Evolutionary conservation across 2,797 vertebrate species (phyloP).

Genomic region (Rhyacichthys aspro): DNA sequence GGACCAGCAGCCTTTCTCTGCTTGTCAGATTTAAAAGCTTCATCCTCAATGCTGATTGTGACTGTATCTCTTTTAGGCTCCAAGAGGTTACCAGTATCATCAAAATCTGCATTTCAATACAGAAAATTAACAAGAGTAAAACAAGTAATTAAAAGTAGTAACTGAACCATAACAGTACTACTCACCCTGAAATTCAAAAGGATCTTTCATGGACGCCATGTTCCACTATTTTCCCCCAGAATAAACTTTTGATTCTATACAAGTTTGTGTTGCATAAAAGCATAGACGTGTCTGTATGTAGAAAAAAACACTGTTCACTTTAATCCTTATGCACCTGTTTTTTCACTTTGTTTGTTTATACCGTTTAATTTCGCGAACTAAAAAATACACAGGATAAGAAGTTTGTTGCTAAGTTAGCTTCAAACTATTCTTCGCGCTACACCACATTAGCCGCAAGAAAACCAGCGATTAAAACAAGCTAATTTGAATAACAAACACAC

Average conservation of each 20-base stretch:
- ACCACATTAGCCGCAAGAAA: slow-evolving; percentile 1
- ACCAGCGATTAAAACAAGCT: not conserved
- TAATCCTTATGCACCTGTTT: no score
- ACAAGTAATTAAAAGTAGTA: not conserved
- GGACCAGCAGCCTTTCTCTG: slow-evolving; percentile 65
- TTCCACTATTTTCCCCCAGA: slow-evolving; percentile 7
- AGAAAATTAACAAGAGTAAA: not conserved
- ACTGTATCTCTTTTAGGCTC: slow-evolving; percentile 80
- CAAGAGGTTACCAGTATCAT: slow-evolving; percentile 81
- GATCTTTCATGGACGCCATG: slow-evolving; percentile 86
- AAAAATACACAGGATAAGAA: not conserved
- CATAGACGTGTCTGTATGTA: slow-evolving; percentile 9
- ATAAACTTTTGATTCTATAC: not conserved
- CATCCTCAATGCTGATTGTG: slow-evolving; percentile 86
- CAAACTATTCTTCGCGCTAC: slow-evolving; percentile 12
- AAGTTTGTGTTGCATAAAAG: slow-evolving; percentile 1
- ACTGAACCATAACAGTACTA: not conserved
- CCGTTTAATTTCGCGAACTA: not conserved
- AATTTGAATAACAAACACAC: not conserved
- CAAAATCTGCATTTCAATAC: slow-evolving; percentile 84
- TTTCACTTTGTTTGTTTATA: not conserved
- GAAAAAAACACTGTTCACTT: not conserved
- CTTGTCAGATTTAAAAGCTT: slow-evolving; percentile 67
- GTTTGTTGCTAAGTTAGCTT: slow-evolving; percentile 13
- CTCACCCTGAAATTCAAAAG: slow-evolving; percentile 87